Base-by-base conservation (phyloP, 2,888 invertebrate genomes). In the Campoletis raptor region DNA sequence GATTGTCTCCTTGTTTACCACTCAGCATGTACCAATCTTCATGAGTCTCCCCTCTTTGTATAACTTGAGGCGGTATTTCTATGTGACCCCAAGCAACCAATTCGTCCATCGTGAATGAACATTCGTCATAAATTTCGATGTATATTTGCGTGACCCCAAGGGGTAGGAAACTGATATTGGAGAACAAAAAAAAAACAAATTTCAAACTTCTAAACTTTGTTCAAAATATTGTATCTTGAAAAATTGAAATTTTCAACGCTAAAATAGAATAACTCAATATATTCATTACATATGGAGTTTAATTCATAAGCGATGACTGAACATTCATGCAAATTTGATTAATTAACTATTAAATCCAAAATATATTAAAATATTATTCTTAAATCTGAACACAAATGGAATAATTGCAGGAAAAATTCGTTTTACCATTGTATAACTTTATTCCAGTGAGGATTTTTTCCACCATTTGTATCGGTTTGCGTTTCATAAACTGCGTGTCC, bases 401-500 rank as follows among this genome's bases (percentile, higher is more conserved):
- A 12, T 0, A 12, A 54, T n/a, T n/a, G 12, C 6, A 52, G 15
- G 72, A 9, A 4, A 4, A 52, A 70, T 61, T 48, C 4, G 45
- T 66, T 67, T 79, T 95, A 98, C 97, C 98, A 98, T 93, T 98
- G 98, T 90, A 99, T 97, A 78, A 98, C 97, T 95, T 99, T 98
- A 95, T 99, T 98, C 99, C 99, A 99, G 87, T 97, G 96, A 5
- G 99, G 99, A 92, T 97, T 98, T 94, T 98, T 99, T 37, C 98
- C 98, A 48, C 99, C 99, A 95, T 98, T 99, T 86, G 97, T 96
- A 93, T 98, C 98, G 0, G 99, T 99, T 91, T 98, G 98, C 0
- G 99, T 99, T 95, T 99, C 99, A 94, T 98, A 99, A 83, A 99
- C 97, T 91, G 97, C 97, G 94, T 99, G 99, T 0, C 99, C 99